Evolutionary conservation across 1,140 invertebrate genomes (phyloP).

Genomic region (Nomia melanderi): DNA sequence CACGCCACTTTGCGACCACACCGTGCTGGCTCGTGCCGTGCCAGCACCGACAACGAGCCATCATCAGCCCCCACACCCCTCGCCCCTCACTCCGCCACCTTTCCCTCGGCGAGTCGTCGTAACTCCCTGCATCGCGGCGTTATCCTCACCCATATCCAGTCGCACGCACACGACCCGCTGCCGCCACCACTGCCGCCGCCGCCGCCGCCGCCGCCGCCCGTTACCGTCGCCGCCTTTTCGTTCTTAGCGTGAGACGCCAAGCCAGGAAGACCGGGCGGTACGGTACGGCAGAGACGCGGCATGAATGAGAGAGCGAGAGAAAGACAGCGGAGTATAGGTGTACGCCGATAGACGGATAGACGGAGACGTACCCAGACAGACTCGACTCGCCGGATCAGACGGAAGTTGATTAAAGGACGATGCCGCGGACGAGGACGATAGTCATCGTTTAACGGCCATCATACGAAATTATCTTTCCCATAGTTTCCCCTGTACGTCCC

Average conservation of each 20-base stretch:
- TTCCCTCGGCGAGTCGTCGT: conserved; percentile 47
- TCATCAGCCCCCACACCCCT: conserved; percentile 8
- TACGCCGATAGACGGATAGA: not conserved
- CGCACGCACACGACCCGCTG: conserved; percentile 45
- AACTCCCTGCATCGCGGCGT: conserved; percentile 55
- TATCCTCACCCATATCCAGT: conserved; percentile 54
- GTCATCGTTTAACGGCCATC: not conserved
- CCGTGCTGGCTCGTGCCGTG: conserved; percentile 29
- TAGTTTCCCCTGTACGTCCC: not conserved
- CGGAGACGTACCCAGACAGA: not conserved
- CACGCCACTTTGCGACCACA: not conserved
- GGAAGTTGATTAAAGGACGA: conserved; percentile 14
- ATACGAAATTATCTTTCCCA: not conserved
- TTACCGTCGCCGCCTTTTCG: conserved; percentile 53
- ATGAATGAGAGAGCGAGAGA: conserved; percentile 18
- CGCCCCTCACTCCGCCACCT: no score
- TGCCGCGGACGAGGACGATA: conserved; percentile 4
- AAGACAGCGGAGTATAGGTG: conserved; percentile 12
- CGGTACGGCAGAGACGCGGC: no score
- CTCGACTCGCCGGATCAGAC: not conserved
- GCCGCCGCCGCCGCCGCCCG: not conserved
- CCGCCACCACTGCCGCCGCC: no score
- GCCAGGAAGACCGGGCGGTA: not conserved
- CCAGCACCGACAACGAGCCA: conserved; percentile 44
- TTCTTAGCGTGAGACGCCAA: conserved; percentile 35